phyloP scores from a whole-genome alignment of 2,113 vertebrate species.

The Dipodomys ordii region DNA sequence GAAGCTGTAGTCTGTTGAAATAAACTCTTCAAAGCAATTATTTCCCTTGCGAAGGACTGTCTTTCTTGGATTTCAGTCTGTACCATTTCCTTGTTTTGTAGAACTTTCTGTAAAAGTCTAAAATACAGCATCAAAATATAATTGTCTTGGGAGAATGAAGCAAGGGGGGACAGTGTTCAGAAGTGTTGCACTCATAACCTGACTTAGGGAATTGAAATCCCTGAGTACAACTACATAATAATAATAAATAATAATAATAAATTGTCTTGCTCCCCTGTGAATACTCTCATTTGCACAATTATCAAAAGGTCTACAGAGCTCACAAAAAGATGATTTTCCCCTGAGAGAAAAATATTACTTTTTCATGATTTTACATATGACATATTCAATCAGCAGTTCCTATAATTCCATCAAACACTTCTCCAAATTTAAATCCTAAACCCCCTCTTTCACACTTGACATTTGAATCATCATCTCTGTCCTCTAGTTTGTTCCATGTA shows the following conservation, averaged over 20 bases:
- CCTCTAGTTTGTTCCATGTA: not conserved
- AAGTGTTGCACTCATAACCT: no score
- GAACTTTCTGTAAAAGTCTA: conserved; percentile 90
- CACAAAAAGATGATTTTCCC: not conserved
- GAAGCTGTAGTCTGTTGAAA: conserved; percentile 83
- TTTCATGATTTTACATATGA: not conserved
- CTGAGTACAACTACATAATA: no score
- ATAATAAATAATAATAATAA: no score
- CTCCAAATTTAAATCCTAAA: not conserved
- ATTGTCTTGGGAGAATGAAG: not conserved
- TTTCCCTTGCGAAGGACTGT: conserved; percentile 87
- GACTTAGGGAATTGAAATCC: no score
- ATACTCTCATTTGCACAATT: conserved; percentile 50
- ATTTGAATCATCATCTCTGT: not conserved
- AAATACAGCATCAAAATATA: conserved; percentile 30
- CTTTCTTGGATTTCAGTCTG: conserved; percentile 90
- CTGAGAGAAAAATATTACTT: not conserved
- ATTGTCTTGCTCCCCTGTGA: not conserved
- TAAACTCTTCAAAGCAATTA: conserved; percentile 86
- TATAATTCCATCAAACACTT: not conserved
- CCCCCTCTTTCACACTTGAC: not conserved
- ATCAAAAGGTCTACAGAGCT: not conserved
- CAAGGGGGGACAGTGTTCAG: no score
- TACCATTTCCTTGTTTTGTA: conserved; percentile 84
- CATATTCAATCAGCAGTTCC: not conserved